phyloP scores from a whole-genome alignment of 2,113 vertebrate genomes.

The Syngnathoides biaculeatus region DNA sequence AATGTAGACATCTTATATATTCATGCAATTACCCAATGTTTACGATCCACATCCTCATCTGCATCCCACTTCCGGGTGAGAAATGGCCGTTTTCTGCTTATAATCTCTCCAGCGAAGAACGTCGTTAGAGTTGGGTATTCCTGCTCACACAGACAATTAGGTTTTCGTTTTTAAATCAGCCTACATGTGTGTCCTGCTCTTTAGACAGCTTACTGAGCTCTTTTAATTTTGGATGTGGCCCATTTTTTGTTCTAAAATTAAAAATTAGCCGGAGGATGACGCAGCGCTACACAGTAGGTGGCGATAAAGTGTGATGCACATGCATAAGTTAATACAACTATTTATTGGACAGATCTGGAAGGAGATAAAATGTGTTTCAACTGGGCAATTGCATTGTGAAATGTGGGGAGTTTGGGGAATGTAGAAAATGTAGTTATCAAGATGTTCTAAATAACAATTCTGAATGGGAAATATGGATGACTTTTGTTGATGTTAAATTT shows the following conservation, averaged over 20 bases:
- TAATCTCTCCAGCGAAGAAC: constrained; percentile 98
- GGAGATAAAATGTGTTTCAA: too few species aligned
- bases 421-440: background rate
- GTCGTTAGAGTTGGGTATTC: constrained; percentile 98
- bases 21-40: constrained; percentile 85
- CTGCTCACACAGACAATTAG: constrained; percentile 55
- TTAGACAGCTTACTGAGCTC: background rate
- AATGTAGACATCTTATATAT: background rate
- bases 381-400: too few species aligned
- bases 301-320: background rate
- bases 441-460: background rate
- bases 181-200: background rate
- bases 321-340: background rate
- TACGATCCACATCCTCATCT: constrained; percentile 96
- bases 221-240: background rate
- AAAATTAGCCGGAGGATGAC: background rate
- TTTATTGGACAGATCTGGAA: too few species aligned
- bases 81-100: constrained; percentile 95
- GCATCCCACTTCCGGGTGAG: constrained; percentile 98
- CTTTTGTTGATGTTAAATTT: background rate
- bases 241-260: background rate
- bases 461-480: background rate
- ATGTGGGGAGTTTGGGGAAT: too few species aligned
- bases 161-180: background rate
- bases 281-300: background rate